These are phyloP conservation scores for Myotis brandtii DNA, from an alignment of 2,113 vertebrate species.

Conservation along the genomic window DNA sequence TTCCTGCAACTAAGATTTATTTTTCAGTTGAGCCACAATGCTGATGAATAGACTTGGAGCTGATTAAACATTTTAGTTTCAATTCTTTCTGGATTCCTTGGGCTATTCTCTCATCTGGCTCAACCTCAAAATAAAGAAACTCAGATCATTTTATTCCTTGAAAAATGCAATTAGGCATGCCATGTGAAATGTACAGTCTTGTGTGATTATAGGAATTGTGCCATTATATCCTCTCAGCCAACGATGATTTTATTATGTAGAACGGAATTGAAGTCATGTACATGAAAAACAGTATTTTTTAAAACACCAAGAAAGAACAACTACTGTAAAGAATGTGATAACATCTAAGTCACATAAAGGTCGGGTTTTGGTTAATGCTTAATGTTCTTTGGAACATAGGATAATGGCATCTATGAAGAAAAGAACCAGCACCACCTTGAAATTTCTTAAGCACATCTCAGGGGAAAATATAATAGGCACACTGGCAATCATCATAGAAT, in stretches of 20 bases:
- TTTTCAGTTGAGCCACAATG: background rate
- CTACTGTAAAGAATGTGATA: background rate
- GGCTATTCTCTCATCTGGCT: background rate
- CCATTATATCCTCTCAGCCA: conserved; percentile 48
- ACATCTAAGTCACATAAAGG: conserved; percentile 4
- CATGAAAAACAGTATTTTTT: conserved; percentile 59
- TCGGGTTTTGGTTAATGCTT: conserved; percentile 20
- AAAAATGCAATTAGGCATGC: conserved; percentile 53
- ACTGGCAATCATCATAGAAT: background rate
- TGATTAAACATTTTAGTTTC: conserved; percentile 34
- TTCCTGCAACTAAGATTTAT: background rate
- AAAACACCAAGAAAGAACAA: conserved; percentile 43
- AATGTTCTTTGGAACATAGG: conserved; percentile 4
- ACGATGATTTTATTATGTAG: conserved; percentile 62
- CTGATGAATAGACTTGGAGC: background rate
- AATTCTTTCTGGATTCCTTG: conserved; percentile 44
- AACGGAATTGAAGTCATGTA: conserved; percentile 49
- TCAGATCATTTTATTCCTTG: conserved; percentile 43
- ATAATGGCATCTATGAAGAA: conserved; percentile 17
- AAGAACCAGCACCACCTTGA: background rate
- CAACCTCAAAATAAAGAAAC: conserved; percentile 35
- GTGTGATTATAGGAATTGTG: conserved; percentile 55
- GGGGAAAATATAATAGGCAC: background rate
- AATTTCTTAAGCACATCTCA: background rate
- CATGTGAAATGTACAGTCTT: conserved; percentile 44